These are phyloP conservation scores for Tetraodon nigroviridis DNA, from an alignment of 2,113 vertebrate species.

Conservation along the genomic window DNA sequence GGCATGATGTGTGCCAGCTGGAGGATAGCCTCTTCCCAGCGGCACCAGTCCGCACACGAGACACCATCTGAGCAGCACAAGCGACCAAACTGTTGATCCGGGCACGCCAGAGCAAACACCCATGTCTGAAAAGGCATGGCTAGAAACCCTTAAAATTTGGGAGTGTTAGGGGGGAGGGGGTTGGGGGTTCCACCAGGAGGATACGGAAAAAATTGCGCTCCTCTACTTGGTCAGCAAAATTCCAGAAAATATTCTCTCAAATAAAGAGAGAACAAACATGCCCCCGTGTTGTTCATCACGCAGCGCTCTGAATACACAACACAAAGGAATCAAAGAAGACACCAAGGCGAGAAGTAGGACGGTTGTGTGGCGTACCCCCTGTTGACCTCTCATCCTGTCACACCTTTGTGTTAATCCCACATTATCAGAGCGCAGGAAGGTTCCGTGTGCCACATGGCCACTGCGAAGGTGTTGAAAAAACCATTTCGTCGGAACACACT, in stretches of 20 bases:
- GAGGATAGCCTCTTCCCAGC: conserved; percentile 24
- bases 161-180: too few relatives aligned
- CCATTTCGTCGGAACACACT: too few relatives aligned
- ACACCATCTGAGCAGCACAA: conserved; percentile 41
- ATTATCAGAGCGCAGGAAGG: conserved; percentile 30
- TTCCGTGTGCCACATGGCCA: conserved; percentile 6
- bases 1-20: conserved; percentile 41
- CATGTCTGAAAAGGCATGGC: not conserved
- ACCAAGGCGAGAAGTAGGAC: conserved; percentile 30
- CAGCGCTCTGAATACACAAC: not conserved
- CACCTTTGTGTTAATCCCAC: conserved; percentile 25
- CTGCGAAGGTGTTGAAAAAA: conserved; percentile 3
- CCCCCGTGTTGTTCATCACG: conserved; percentile 8
- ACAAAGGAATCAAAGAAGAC: not conserved
- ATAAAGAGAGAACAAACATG: not conserved
- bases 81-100: conserved; percentile 34
- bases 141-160: not conserved
- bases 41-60: conserved; percentile 29
- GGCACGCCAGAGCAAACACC: conserved; percentile 11
- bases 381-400: conserved; percentile 25
- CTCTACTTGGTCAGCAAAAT: too few relatives aligned
- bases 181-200: too few relatives aligned
- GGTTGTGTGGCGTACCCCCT: not conserved
- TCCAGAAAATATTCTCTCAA: not conserved
- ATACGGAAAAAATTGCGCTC: too few relatives aligned